Conservation (phyloP, 1,140 invertebrate genomes). For the Drosophila kikkawai region DNA sequence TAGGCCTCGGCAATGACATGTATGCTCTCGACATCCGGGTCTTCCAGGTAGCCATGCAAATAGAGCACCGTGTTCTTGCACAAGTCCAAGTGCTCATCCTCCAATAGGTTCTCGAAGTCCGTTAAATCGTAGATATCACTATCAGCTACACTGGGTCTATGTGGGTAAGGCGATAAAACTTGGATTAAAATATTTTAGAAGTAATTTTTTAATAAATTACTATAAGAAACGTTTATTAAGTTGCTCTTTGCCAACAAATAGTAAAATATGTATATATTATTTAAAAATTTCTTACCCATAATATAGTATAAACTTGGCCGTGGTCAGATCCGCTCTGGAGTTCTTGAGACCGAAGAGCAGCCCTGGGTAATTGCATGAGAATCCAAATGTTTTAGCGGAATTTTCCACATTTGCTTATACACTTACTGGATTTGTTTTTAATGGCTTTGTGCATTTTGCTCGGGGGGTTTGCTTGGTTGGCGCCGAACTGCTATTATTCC, state of each 20-base stretch:
- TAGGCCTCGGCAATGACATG: slow-evolving; percentile 86
- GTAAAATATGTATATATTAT: not conserved
- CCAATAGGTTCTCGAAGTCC: slow-evolving; percentile 64
- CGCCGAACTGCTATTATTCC: slow-evolving; percentile 32
- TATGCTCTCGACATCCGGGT: slow-evolving; percentile 86
- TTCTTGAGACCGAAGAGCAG: slow-evolving; percentile 72
- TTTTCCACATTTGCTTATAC: slow-evolving; percentile 17
- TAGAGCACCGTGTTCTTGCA: slow-evolving; percentile 86
- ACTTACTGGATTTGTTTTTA: slow-evolving; percentile 79
- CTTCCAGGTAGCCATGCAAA: slow-evolving; percentile 87
- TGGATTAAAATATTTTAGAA: not conserved
- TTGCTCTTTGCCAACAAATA: not conserved
- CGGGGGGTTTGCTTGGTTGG: slow-evolving; percentile 4
- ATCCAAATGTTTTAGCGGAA: slow-evolving; percentile 7
- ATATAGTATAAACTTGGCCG: slow-evolving; percentile 74
- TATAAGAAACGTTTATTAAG: not conserved
- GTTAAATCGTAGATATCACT: slow-evolving; percentile 74
- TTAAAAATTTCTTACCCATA: slow-evolving; percentile 54
- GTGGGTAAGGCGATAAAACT: slow-evolving; percentile 2
- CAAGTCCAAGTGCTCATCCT: slow-evolving; percentile 86
- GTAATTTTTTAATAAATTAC: not conserved
- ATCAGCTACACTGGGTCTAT: slow-evolving; percentile 74
- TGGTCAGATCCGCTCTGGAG: slow-evolving; percentile 64
- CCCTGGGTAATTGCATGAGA: slow-evolving; percentile 38
- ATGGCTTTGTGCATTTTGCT: slow-evolving; percentile 74